These are phyloP conservation scores for Mesocentrotus franciscanus DNA, from an alignment of 53 echinoderm and acorn worm species.

Conservation along the genomic window DNA sequence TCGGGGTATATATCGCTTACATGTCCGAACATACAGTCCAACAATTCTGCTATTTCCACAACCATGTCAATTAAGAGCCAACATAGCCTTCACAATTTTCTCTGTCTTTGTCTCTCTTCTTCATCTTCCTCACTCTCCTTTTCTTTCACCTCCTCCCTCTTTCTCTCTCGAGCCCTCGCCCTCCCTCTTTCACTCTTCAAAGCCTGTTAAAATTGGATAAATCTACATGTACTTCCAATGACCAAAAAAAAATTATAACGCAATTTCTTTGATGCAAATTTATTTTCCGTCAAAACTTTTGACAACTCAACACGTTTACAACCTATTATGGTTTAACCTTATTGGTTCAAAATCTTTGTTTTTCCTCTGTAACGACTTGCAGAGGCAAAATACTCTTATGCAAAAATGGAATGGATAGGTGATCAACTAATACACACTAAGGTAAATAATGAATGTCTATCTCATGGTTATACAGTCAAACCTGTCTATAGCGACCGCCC, in stretches of 20 bases:
- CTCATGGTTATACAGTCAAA: background rate
- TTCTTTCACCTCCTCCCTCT: background rate
- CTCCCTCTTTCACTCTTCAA: background rate
- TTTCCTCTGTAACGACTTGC: background rate
- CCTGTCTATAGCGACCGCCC: no score
- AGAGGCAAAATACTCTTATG: background rate
- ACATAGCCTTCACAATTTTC: background rate
- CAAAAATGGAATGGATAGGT: background rate
- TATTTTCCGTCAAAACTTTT: slow-evolving; percentile 36
- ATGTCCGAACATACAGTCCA: no score
- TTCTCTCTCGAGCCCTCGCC: background rate
- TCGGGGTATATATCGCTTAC: no score
- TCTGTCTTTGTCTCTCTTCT: background rate
- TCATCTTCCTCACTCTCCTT: background rate
- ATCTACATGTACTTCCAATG: background rate
- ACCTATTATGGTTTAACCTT: background rate
- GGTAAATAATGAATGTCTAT: background rate
- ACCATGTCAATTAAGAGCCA: no score
- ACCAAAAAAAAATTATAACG: background rate
- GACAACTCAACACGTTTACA: slow-evolving; percentile 32
- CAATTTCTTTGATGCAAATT: slow-evolving; percentile 5
- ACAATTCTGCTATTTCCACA: no score
- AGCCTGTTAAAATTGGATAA: background rate
- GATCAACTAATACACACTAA: background rate
- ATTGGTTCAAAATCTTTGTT: background rate